Base-by-base conservation (phyloP, 2,797 vertebrate species). In the Brachyalestes nurse region DNA sequence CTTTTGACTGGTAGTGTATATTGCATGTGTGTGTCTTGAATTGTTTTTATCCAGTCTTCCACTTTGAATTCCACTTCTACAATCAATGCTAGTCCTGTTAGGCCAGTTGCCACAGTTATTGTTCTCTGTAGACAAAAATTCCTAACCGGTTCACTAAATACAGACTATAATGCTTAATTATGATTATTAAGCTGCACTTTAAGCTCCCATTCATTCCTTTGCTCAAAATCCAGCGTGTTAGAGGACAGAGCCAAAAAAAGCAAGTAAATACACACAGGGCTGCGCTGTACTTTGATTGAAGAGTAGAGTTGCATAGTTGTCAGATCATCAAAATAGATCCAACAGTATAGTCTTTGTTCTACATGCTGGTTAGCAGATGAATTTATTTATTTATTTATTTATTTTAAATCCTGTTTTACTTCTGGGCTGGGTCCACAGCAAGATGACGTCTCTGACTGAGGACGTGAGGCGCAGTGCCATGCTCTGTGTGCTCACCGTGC, bases 381-480 rank as follows among this genome's bases (percentile, higher is more conserved):
- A n/a, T n/a, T n/a, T n/a, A n/a, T n/a, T n/a, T n/a, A n/a, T n/a
- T n/a, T n/a, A n/a, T n/a, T n/a, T n/a, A n/a, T n/a, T n/a, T n/a
- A n/a, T n/a, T 3, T 28, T 42, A 1, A 23, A 1, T 1, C 0
- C 28, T 21, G 21, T 28, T 72, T 23, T 25, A 6, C 67, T 0
- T 75, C 10, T 60, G 75, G 88, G 78, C 85, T 57, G 1, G 60
- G 79, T 7, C 72, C 47, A 40, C 87, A 99, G 98, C 86, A 99
- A 99, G 92, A 99, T 99, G 97, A 99, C 97, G 0, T 99, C 97
- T 0, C 89, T 99, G 85, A 98, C 95, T 0, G 98, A 99, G 86
- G 97, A 98, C 0, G 96, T 96, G 0, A 82, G 95, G 34, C 97
- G 98, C 84, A 99, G 97, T 0, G 97, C 97, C 75, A 98, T 99